Conservation (phyloP, 2,113 vertebrate species). For the Bubo bubo region DNA sequence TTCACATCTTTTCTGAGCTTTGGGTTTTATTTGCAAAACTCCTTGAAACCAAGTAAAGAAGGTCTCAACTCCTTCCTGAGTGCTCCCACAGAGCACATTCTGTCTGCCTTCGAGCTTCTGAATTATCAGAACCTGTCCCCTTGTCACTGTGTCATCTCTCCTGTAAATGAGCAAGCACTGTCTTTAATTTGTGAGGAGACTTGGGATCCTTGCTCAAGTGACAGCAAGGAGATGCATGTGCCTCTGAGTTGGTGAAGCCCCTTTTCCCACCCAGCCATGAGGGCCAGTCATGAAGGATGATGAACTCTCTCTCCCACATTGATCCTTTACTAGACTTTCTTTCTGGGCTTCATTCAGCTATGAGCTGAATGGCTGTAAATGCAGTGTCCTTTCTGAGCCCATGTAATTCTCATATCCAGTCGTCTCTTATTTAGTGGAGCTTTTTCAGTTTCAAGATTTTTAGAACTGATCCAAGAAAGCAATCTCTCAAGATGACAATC, state of each 20-base stretch:
- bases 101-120: background rate
- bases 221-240: background rate
- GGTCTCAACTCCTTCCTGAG: rapidly evolving
- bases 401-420: background rate
- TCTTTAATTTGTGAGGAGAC: background rate
- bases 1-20: background rate
- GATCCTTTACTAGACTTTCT: background rate
- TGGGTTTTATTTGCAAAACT: background rate
- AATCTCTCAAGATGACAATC: background rate
- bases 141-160: background rate
- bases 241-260: background rate
- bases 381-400: background rate
- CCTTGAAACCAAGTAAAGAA: background rate
- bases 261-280: background rate
- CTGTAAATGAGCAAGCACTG: background rate
- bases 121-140: background rate
- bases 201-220: background rate
- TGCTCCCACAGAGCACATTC: background rate
- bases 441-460: background rate
- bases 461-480: conserved; percentile 24
- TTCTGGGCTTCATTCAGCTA: background rate
- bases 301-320: background rate
- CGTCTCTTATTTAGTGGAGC: background rate
- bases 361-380: background rate
- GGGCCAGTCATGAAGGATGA: background rate